Percentiles rank a stretch among this genome's conserved stretches.
Conservation (phyloP, 2,888 invertebrate species). For the Pyrgus malvae region DNA sequence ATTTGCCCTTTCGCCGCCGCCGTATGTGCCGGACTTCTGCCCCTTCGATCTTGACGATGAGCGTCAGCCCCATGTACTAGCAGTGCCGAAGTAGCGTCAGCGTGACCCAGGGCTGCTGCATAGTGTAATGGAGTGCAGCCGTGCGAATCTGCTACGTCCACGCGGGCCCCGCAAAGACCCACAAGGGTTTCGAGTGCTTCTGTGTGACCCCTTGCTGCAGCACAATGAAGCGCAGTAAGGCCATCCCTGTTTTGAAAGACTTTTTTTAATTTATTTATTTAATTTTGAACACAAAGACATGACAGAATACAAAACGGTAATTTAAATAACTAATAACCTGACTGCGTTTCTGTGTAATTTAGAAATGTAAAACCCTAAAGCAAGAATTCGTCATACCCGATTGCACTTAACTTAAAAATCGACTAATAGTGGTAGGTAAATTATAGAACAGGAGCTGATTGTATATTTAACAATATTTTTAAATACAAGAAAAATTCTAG, state of each 20-base stretch:
- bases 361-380: too few relatives aligned
- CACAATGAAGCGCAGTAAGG: slow-evolving; percentile 97
- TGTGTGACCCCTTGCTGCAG: slow-evolving; percentile 97
- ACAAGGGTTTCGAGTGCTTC: slow-evolving; percentile 94
- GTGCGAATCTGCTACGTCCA: slow-evolving; percentile 95
- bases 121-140: slow-evolving; percentile 98
- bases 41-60: slow-evolving; percentile 95
- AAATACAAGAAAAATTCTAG: too few relatives aligned
- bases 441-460: too few relatives aligned
- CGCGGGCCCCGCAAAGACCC: slow-evolving; percentile 92
- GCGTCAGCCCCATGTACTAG: slow-evolving; percentile 95
- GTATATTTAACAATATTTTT: too few relatives aligned
- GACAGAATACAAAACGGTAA: too few relatives aligned
- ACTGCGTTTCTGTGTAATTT: too few relatives aligned
- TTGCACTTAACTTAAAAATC: too few relatives aligned
- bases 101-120: slow-evolving; percentile 97
- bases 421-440: too few relatives aligned
- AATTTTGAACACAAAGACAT: too few relatives aligned
- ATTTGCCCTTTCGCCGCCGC: slow-evolving; percentile 98
- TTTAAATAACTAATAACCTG: too few relatives aligned
- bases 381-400: too few relatives aligned
- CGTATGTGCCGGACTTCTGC: slow-evolving; percentile 96
- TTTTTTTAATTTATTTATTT: too few relatives aligned
- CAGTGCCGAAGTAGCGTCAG: slow-evolving; percentile 94
- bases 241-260: slow-evolving; percentile 87